Percentiles rank a stretch among this genome's conserved stretches.
Evolutionary conservation across 2,888 invertebrate species (phyloP).

Genomic region (Troides oblongomaculatus): DNA sequence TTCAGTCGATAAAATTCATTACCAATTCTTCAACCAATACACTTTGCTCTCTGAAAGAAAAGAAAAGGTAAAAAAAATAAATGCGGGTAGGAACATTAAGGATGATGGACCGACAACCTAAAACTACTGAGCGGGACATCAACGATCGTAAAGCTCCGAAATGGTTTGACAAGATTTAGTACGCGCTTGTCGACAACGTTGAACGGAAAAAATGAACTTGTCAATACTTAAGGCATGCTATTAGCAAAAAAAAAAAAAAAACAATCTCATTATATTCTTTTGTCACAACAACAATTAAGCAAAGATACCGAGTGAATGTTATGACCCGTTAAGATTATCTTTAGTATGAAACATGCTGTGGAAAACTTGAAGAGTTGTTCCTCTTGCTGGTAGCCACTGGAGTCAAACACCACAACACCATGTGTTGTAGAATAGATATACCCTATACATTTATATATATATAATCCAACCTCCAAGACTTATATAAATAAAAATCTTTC

Average conservation of each 20-base stretch:
- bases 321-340: not conserved
- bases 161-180: conserved; percentile 26
- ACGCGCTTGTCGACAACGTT: conserved; percentile 13
- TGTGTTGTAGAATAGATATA: too few species aligned
- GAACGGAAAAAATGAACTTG: conserved; percentile 3
- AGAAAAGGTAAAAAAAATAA: conserved; percentile 22
- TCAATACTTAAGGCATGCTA: conserved; percentile 11
- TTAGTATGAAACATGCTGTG: not conserved
- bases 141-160: conserved; percentile 23
- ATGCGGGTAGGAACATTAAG: conserved; percentile 13
- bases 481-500: too few species aligned
- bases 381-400: not conserved
- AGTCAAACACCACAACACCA: too few species aligned
- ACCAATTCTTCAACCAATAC: conserved; percentile 12
- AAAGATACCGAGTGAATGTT: not conserved
- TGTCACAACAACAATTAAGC: not conserved
- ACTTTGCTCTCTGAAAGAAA: conserved; percentile 6
- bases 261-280: not conserved
- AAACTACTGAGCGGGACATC: conserved; percentile 25
- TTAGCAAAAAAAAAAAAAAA: not conserved
- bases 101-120: conserved; percentile 22
- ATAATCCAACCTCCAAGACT: too few species aligned
- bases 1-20: conserved; percentile 17
- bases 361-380: not conserved
- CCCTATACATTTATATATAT: too few species aligned